Percentiles rank a stretch among this genome's conserved stretches.
phyloP scores from a whole-genome alignment of 2,113 vertebrate genomes.

The Eupsittula cactorum region DNA sequence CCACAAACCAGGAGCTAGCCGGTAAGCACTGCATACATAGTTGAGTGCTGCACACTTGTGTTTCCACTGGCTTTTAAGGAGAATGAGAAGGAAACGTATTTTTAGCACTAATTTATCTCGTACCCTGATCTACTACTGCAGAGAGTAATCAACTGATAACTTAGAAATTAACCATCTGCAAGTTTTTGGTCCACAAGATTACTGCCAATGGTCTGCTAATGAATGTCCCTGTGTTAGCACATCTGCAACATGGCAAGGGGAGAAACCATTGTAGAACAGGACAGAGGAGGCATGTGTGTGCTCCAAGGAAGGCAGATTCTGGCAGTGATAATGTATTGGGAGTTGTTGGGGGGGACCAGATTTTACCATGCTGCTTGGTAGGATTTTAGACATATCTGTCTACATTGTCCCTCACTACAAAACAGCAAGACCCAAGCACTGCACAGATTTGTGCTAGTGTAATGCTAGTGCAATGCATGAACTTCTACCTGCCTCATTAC shows the following conservation, averaged over 20 bases:
- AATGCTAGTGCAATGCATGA: background rate
- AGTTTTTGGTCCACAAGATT: background rate
- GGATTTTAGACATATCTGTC: background rate
- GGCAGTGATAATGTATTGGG: background rate
- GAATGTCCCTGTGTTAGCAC: background rate
- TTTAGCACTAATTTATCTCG: background rate
- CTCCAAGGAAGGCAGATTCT: background rate
- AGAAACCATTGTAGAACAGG: background rate
- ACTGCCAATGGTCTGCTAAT: background rate
- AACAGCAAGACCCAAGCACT: background rate
- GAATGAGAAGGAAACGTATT: background rate
- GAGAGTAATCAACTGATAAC: background rate
- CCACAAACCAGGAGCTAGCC: background rate
- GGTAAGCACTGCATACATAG: background rate
- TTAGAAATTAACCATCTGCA: background rate
- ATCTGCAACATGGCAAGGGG: background rate
- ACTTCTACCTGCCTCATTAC: background rate
- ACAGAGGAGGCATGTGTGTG: background rate
- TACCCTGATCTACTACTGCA: background rate
- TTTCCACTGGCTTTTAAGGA: background rate
- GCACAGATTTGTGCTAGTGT: background rate
- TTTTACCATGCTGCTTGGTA: background rate
- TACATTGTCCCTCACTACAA: background rate
- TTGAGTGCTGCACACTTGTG: background rate
- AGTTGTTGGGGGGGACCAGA: background rate